These are phyloP conservation scores for Plodia interpunctella DNA, from an alignment of 1,140 invertebrate genomes.

Conservation along the genomic window DNA sequence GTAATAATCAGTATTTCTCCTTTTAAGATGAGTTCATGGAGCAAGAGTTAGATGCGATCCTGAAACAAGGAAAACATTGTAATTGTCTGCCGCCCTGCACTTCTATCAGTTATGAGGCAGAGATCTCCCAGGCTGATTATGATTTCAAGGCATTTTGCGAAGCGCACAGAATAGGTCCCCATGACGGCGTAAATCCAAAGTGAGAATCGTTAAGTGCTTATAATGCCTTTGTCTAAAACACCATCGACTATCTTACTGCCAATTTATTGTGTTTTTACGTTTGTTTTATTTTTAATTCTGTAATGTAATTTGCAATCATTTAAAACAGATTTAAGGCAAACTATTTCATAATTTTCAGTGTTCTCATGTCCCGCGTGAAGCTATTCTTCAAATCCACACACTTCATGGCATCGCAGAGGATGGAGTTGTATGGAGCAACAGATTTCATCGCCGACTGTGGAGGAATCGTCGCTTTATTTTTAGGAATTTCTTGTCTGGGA, in stretches of 20 bases:
- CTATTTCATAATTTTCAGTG: slow-evolving; percentile 37
- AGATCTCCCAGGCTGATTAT: slow-evolving; percentile 74
- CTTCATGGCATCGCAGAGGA: slow-evolving; percentile 80
- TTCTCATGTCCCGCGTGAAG: slow-evolving; percentile 57
- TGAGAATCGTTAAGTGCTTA: slow-evolving; percentile 28
- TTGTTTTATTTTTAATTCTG: too few species aligned
- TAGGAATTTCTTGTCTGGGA: slow-evolving; percentile 82
- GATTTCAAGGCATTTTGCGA: slow-evolving; percentile 75
- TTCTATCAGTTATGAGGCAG: slow-evolving; percentile 81
- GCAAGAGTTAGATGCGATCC: background rate
- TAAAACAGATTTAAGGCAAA: too few species aligned
- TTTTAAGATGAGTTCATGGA: slow-evolving; percentile 3
- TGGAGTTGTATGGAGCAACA: slow-evolving; percentile 80
- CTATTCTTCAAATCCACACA: slow-evolving; percentile 81
- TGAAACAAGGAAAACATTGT: slow-evolving; percentile 57
- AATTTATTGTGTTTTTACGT: too few species aligned
- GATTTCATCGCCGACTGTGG: slow-evolving; percentile 83
- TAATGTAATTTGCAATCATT: too few species aligned
- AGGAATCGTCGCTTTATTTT: slow-evolving; percentile 81
- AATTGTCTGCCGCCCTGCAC: slow-evolving; percentile 83
- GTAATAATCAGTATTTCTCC: too few species aligned
- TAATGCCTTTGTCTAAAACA: too few species aligned
- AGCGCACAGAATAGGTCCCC: slow-evolving; percentile 47
- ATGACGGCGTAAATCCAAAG: background rate
- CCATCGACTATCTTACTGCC: too few species aligned